A percentile compares a stretch with the other conserved stretches of the same genome.
phyloP scores from a whole-genome alignment of 2,797 vertebrate genomes.

The Poecilia velifera region DNA sequence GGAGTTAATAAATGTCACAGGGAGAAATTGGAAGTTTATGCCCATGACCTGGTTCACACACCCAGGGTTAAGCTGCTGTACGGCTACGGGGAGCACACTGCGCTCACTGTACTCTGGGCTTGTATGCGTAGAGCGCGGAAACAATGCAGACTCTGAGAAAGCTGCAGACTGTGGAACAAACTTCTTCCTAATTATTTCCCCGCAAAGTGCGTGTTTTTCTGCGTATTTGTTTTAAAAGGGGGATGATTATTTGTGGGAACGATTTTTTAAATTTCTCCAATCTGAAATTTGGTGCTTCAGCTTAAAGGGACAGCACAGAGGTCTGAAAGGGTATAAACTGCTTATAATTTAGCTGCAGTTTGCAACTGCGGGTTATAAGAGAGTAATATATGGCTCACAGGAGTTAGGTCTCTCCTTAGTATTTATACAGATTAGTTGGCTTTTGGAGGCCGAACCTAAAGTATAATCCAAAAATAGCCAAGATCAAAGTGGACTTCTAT shows the following conservation, averaged over 20 bases:
- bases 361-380: neutral
- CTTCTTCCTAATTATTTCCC: neutral
- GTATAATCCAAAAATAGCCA: neutral
- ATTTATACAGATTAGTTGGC: neutral
- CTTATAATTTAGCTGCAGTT: neutral
- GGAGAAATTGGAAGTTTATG: slow-evolving; percentile 73
- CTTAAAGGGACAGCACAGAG: neutral
- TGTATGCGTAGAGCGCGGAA: slow-evolving; percentile 5
- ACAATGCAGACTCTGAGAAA: slow-evolving; percentile 19
- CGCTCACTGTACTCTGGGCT: slow-evolving; percentile 55
- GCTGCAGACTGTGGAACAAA: slow-evolving; percentile 7
- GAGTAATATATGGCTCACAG: neutral
- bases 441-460: neutral
- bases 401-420: neutral
- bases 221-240: neutral
- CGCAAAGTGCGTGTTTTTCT: neutral
- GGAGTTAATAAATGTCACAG: slow-evolving; percentile 79
- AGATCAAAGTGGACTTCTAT: neutral
- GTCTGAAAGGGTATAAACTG: neutral
- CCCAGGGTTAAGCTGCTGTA: slow-evolving; percentile 55
- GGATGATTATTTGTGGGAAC: neutral
- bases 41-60: slow-evolving; percentile 68
- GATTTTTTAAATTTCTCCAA: neutral
- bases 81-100: slow-evolving; percentile 47
- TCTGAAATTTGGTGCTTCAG: neutral